Conservation (phyloP, 30 jellyfish, hydroid and myxozoan genomes). For the Nemopilema nomurai region DNA sequence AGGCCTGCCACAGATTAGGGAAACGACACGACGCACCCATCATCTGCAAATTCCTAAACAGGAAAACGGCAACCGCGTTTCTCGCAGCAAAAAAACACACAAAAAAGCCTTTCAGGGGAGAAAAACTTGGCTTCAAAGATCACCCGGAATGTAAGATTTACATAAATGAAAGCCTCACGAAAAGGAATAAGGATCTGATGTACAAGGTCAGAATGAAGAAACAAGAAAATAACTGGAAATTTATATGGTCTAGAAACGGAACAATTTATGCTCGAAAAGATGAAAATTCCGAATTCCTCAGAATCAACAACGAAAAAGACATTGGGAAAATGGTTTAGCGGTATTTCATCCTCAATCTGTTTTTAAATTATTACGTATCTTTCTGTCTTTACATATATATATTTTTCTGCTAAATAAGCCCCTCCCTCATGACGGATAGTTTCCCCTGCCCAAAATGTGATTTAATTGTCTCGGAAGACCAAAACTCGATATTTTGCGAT, state of each 20-base stretch:
- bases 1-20: constrained; percentile 23
- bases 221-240: constrained; percentile 17
- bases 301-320: neutral
- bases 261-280: constrained; percentile 28
- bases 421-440: constrained; percentile 16
- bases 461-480: constrained; percentile 14
- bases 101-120: constrained; percentile 8
- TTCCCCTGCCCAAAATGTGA: constrained; percentile 27
- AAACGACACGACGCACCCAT: constrained; percentile 27
- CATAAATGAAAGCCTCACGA: constrained; percentile 18
- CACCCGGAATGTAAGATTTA: constrained; percentile 7
- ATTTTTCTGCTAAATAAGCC: constrained; percentile 4
- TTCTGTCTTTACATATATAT: constrained; percentile 1
- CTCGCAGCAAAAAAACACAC: constrained; percentile 11
- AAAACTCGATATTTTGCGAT: constrained; percentile 13
- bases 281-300: constrained; percentile 4
- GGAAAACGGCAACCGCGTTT: constrained; percentile 27
- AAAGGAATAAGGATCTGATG: constrained; percentile 10
- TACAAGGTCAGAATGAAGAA: constrained; percentile 1
- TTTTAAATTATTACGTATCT: neutral
- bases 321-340: constrained; percentile 10
- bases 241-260: constrained; percentile 26
- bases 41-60: constrained; percentile 7
- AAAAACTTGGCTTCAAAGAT: constrained; percentile 16
- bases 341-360: neutral